A percentile compares a stretch with the other conserved stretches of the same genome.
Conservation (phyloP, 2,888 invertebrate species). For the Troides helena region DNA sequence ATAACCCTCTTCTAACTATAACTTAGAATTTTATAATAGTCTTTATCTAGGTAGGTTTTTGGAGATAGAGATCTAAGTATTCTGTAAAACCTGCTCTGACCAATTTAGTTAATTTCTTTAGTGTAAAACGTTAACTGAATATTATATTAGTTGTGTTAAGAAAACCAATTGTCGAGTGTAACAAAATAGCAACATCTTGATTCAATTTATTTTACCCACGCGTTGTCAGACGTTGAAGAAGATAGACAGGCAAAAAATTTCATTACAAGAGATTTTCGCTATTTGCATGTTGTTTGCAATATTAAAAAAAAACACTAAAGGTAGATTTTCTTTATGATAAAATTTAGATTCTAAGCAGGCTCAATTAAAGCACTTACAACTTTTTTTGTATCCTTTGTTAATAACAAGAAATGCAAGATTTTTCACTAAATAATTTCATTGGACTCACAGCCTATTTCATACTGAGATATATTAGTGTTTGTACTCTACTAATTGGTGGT, state of each 20-base stretch:
- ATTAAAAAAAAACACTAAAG: not conserved
- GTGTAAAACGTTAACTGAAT: too few species aligned
- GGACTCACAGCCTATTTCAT: too few species aligned
- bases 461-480: too few species aligned
- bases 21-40: too few species aligned
- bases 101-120: too few species aligned
- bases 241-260: conserved; percentile 12
- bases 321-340: too few species aligned
- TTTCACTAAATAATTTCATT: not conserved
- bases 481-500: too few species aligned
- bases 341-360: too few species aligned
- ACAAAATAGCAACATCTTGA: conserved; percentile 5
- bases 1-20: too few species aligned
- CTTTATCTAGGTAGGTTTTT: too few species aligned
- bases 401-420: not conserved
- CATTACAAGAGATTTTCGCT: not conserved
- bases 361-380: not conserved
- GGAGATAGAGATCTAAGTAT: too few species aligned
- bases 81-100: too few species aligned
- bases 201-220: conserved; percentile 9
- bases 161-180: conserved; percentile 2
- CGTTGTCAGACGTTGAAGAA: conserved; percentile 5
- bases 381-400: not conserved
- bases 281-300: not conserved
- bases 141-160: not conserved